Evolutionary conservation across 2,888 invertebrate genomes (phyloP), one percentile per base, ranked within the genome.

Genomic region (Acanthosoma haemorrhoidale): DNA sequence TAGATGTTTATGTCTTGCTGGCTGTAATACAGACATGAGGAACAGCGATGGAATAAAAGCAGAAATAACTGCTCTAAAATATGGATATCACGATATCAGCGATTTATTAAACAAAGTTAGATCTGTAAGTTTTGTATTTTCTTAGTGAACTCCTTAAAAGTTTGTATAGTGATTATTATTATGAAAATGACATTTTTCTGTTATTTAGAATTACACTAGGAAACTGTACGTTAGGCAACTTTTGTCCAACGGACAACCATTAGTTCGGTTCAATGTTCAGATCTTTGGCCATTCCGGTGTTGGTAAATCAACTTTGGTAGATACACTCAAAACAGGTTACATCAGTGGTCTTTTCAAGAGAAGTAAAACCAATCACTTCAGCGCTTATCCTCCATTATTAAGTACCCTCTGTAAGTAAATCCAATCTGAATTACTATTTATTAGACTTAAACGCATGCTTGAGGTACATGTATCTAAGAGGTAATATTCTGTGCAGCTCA

Each of bases 11-110:
- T 87, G 90, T 76, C 82, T 88, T 73, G 86, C 89, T 70, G 88
- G 89, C 43, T 88, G 89, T 76, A 84, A 87, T 75, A 85, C 88
- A 58, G 87, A 88, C 75, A 83, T 84, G 71, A 83, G 84, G 63
- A 88, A 88, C 78, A 83, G 83, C 76, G 88, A 88, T 78, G 89
- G 89, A 66, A 86, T 90, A 67, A 84, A 87, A 58, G 88, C 90
- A 4, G 90, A 90, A 77, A 87, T 90, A 41, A 87, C 89, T 75
- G 90, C 90, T n/a, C 80, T 90, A 67, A 88, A 89, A 76, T 85
- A 89, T 76, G 89, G 89, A 18, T 85, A 87, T 78, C 84, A 85
- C 71, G 84, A 87, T 72, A 87, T 89, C 69, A 87, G 87, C 16
- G 86, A 86, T 74, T 80, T 91, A 38, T 80, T 91, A 73, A 86